phyloP scores from a whole-genome alignment of 2,888 invertebrate species.

The Gerosis bhagava region DNA sequence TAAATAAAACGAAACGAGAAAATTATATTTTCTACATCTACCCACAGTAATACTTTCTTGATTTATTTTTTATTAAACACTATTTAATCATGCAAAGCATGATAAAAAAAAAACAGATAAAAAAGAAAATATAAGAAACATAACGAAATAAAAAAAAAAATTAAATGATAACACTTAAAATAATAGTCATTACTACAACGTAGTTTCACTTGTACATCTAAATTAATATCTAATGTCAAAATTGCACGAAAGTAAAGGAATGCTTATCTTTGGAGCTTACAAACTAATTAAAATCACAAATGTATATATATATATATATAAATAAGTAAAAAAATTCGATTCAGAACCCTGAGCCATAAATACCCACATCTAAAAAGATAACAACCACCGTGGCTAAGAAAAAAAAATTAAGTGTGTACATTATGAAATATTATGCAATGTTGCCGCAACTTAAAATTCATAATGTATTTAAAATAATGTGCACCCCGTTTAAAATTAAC shows the following conservation, averaged over 20 bases:
- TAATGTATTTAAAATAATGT: slow-evolving; percentile 41
- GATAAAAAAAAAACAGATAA: slow-evolving; percentile 33
- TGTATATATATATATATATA: no score
- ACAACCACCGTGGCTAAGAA: slow-evolving; percentile 48
- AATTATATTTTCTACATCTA: slow-evolving; percentile 14
- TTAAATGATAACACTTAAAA: slow-evolving; percentile 48
- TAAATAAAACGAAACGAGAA: slow-evolving; percentile 7
- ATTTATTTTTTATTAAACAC: no score
- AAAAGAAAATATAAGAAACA: slow-evolving; percentile 40
- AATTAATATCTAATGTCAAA: slow-evolving; percentile 53
- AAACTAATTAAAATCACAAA: slow-evolving; percentile 65
- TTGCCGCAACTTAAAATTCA: slow-evolving; percentile 19
- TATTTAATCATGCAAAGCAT: slow-evolving; percentile 56
- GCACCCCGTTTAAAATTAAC: slow-evolving; percentile 37
- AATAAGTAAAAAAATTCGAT: slow-evolving; percentile 67
- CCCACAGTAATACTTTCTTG: slow-evolving; percentile 7
- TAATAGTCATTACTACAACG: slow-evolving; percentile 45
- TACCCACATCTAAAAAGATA: slow-evolving; percentile 39
- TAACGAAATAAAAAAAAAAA: slow-evolving; percentile 40
- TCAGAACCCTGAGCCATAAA: slow-evolving; percentile 46
- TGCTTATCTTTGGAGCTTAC: slow-evolving; percentile 73
- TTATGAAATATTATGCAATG: slow-evolving; percentile 32
- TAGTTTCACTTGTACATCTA: slow-evolving; percentile 49
- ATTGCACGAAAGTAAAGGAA: slow-evolving; percentile 70
- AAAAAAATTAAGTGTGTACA: slow-evolving; percentile 33